Evolutionary conservation across 2,888 invertebrate genomes (phyloP), one percentile per base, ranked within the genome.

Genomic region (Hemistola chrysoprasaria): DNA sequence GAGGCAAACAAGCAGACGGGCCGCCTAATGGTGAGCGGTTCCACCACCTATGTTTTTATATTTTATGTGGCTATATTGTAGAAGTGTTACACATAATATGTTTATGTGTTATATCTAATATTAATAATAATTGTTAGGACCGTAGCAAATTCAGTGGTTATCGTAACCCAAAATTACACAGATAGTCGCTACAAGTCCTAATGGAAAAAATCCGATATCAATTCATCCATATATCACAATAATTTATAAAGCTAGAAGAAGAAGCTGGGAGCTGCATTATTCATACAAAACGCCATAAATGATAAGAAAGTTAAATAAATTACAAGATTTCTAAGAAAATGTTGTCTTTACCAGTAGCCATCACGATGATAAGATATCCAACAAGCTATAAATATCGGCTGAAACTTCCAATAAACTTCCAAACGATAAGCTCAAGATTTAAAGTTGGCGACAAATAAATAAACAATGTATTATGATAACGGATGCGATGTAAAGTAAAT

Each of bases 331-430:
- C 22, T 38, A 30, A 35, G 29, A 46, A 47, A 44, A 40, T 38
- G 32, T 47, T 66, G 65, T 65, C 54, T 57, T 40, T 42, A 30
- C 24, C 36, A 47, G 42, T 42, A 47, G 49, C 45, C 39, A 46
- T 43, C 30, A 25, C 5, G 8, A 6, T 40, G 80, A 82, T 83
- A 82, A 83, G 71, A 69, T 72, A 64, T 47, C 51, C 47, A 38
- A 63, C 59, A 53, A 38, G 67, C 64, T 69, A 63, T 81, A 80
- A 79, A 77, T 71, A 71, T 53, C 69, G 71, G 73, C 76, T 72
- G 63, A 59, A 65, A 68, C 56, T 50, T 49, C 49, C 55, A 67
- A 73, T 75, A 76, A 80, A 73, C 49, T 31, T 32, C 16, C 16
- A 16, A 3, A 40, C 27, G 47, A 47, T 47, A 53, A 47, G 40